A percentile compares a stretch with the other conserved stretches of the same genome.
Conservation (phyloP, 2,113 vertebrate genomes). For the Acanthisitta chloris region DNA sequence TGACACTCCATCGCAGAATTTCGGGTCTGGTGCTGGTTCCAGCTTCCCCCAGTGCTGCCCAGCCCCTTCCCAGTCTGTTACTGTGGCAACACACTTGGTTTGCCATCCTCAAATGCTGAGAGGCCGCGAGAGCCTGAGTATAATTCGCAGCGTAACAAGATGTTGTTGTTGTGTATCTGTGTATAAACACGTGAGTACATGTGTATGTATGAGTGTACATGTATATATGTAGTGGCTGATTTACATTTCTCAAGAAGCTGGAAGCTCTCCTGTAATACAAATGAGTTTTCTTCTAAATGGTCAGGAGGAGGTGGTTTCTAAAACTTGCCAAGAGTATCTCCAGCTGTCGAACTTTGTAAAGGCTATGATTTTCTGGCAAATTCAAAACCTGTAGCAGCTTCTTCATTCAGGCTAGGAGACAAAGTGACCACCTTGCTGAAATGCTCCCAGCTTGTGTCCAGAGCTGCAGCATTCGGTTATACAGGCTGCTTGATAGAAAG, state of each 20-base stretch:
- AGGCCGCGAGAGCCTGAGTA: background rate
- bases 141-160: background rate
- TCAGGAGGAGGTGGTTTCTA: background rate
- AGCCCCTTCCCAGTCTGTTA: background rate
- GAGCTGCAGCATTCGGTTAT: background rate
- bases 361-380: background rate
- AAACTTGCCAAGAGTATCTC: background rate
- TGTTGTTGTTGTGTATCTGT: background rate
- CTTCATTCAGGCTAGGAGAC: background rate
- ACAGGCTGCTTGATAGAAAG: background rate
- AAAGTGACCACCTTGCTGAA: background rate
- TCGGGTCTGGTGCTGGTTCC: background rate
- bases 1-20: background rate
- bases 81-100: background rate
- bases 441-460: background rate
- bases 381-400: background rate
- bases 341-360: background rate
- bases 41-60: background rate
- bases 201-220: background rate
- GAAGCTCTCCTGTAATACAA: background rate
- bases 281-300: background rate
- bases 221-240: background rate
- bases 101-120: background rate
- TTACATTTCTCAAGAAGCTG: background rate
- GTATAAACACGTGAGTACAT: background rate